Evolutionary conservation across 1,140 invertebrate genomes (phyloP).

Genomic region (Nomia melanderi): DNA sequence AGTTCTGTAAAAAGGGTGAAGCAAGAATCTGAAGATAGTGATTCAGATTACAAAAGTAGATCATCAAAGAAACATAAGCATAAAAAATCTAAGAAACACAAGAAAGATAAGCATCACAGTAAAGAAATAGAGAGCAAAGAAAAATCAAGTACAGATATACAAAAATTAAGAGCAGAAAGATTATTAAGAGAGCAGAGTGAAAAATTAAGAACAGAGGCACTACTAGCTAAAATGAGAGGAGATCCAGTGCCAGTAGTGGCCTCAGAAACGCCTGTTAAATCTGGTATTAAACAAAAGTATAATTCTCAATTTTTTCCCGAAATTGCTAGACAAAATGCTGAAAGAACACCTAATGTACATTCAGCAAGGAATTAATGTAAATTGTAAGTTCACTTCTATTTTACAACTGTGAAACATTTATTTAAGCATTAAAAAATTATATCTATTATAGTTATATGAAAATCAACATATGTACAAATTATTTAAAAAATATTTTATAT

Average conservation of each 20-base stretch:
- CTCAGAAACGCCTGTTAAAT: conserved; percentile 62
- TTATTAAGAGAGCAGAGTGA: conserved; percentile 90
- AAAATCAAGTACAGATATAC: conserved; percentile 82
- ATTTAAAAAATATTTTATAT: conserved; percentile 19
- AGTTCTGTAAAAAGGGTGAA: conserved; percentile 30
- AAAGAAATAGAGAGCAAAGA: conserved; percentile 64
- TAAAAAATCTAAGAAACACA: conserved; percentile 78
- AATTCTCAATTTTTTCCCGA: conserved; percentile 97
- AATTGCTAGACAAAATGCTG: conserved; percentile 90
- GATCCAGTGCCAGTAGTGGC: conserved; percentile 68
- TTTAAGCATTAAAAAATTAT: neutral
- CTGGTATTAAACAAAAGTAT: conserved; percentile 87
- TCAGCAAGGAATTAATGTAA: conserved; percentile 7
- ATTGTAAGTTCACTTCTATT: conserved; percentile 21
- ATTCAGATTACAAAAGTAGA: conserved; percentile 52
- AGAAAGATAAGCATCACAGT: conserved; percentile 74
- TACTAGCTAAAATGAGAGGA: conserved; percentile 86
- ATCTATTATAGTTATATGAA: conserved; percentile 8
- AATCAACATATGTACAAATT: neutral
- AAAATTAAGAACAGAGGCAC: conserved; percentile 84
- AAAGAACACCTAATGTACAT: conserved; percentile 66
- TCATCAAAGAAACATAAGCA: conserved; percentile 70
- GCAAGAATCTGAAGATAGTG: conserved; percentile 59
- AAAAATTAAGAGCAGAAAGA: conserved; percentile 89
- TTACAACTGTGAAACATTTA: neutral